phyloP scores from a whole-genome alignment of 92 coral and sea anemone species.

The Montipora capitata region DNA sequence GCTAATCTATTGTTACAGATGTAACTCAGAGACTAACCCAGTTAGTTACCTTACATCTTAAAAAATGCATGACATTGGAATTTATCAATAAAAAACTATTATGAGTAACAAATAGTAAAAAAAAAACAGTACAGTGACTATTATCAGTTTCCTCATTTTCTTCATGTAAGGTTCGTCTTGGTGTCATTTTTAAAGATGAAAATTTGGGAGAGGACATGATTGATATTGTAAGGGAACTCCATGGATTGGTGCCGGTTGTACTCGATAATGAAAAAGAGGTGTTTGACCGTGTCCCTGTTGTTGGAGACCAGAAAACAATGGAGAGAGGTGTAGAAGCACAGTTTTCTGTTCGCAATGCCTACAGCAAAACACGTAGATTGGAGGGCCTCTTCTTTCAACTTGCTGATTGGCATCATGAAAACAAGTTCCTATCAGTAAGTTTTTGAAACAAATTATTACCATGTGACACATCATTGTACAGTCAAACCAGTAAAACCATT shows the following conservation, averaged over 20 bases:
- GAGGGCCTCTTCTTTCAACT: constrained; percentile 76
- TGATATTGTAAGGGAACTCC: constrained; percentile 67
- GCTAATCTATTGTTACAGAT: no score
- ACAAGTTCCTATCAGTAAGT: constrained; percentile 70
- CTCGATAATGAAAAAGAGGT: constrained; percentile 17
- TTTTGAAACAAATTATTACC: no score
- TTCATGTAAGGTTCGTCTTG: constrained; percentile 57
- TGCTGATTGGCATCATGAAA: constrained; percentile 81
- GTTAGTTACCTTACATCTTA: no score
- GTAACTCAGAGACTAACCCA: no score
- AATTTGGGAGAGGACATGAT: constrained; percentile 78
- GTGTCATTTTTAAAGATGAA: constrained; percentile 78
- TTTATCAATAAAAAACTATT: no score
- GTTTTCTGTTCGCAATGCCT: constrained; percentile 70
- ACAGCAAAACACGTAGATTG: constrained; percentile 48
- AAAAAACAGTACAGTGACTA: no score
- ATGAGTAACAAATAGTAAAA: no score
- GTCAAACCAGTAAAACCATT: no score
- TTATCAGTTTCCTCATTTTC: no score
- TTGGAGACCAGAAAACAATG: constrained; percentile 78
- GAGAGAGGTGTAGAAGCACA: constrained; percentile 80
- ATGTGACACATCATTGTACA: no score
- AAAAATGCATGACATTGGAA: no score
- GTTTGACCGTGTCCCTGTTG: constrained; percentile 72
- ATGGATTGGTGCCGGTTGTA: constrained; percentile 57